Conservation (phyloP, 2,113 vertebrate genomes). For the Tamias sibiricus region DNA sequence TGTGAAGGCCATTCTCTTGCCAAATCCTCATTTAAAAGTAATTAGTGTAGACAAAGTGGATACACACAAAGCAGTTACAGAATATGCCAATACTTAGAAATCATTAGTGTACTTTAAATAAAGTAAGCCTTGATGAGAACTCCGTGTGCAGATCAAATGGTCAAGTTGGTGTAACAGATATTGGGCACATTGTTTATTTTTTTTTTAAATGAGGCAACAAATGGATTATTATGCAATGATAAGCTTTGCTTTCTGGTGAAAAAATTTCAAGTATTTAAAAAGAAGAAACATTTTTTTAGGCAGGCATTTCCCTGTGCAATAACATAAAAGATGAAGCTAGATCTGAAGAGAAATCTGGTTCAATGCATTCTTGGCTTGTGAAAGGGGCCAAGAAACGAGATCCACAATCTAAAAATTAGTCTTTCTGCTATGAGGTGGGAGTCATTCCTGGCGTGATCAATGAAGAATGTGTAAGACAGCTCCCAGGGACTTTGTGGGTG, state of each 20-base stretch:
- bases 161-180: background rate
- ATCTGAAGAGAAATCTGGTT: background rate
- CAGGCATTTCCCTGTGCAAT: background rate
- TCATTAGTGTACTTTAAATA: background rate
- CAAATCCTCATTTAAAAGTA: background rate
- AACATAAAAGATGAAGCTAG: background rate
- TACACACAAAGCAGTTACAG: background rate
- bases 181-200: background rate
- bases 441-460: background rate
- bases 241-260: background rate
- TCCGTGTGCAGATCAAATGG: background rate
- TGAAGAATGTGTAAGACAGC: background rate
- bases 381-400: background rate
- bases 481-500: background rate
- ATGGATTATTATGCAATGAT: conserved; percentile 3
- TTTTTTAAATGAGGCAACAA: background rate
- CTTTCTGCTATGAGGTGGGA: background rate
- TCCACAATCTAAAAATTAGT: background rate
- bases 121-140: background rate
- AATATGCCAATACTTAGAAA: background rate
- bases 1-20: background rate
- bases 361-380: background rate
- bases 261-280: conserved; percentile 23
- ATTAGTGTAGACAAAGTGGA: background rate
- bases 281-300: background rate